Base-by-base conservation (phyloP, 1,140 invertebrate genomes). In the Leptoteleia sp. region DNA sequence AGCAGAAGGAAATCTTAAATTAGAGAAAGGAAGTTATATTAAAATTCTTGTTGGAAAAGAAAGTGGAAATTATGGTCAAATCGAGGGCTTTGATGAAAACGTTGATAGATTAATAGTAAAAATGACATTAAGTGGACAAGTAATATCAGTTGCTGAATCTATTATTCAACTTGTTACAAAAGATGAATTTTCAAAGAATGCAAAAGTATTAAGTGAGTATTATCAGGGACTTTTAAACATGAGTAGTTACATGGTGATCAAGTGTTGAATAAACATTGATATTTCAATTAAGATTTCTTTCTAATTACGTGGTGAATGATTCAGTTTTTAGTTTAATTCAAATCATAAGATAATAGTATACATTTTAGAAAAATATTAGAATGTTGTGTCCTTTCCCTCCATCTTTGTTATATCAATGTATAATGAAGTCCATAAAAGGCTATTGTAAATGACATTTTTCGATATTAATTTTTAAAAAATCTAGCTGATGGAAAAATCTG, bases 51-150 rank as follows among this genome's bases (percentile, higher is more conserved):
- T 91, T 73, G 95, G 95, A n/a, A 92, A 92, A 71, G 89, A 94
- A 40, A 93, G 91, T 85, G 94, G 94, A 65, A 90, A 91, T 48
- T 98, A 97, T 91, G 96, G 96, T 48, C 92, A 93, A 93, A 91
- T 98, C 12, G 92, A 95, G 82, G 95, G 95, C 17, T 92, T 97
- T 68, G 95, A 97, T 89, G 96, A 97, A 81, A 94, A 96, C 79
- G 93, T 93, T 64, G 94, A 94, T 0, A 90, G 96, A 61, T 90
- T 96, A 6, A 93, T 96, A 82, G 91, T 98, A 0, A 95, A 95
- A 90, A 90, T 97, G 70, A 90, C 94, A 12, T 88, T 96, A 1
- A 93, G 92, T 57, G 93, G 93, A 42, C 88, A 93, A 82, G 92
- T 90, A 12, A 90, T 95, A 31, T 93, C 93, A 19, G 85, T 97